These are phyloP conservation scores for Echinops telfairi DNA, from an alignment of 2,113 vertebrate species.

Conservation along the genomic window DNA sequence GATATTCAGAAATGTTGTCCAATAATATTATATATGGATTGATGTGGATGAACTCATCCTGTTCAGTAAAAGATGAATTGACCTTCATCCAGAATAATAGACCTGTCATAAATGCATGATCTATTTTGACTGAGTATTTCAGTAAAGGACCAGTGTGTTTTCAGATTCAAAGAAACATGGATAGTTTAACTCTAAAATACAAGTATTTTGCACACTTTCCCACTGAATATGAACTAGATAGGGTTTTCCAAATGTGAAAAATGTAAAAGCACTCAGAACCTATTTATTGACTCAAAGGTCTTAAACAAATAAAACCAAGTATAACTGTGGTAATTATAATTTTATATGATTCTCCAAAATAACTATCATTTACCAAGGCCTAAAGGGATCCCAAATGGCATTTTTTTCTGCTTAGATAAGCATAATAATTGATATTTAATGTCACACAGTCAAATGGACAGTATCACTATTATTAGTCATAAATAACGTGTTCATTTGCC, in stretches of 20 bases:
- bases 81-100: not conserved
- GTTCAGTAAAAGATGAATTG: not conserved
- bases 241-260: not conserved
- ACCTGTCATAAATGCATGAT: not conserved
- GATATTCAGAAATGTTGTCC: not conserved
- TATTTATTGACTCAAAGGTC: not conserved
- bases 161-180: not conserved
- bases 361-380: not conserved
- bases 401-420: not conserved
- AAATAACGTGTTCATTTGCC: not conserved
- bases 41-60: not conserved
- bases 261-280: not conserved
- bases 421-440: not conserved
- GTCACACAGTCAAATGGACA: not conserved
- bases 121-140: not conserved
- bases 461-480: not conserved
- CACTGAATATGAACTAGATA: not conserved
- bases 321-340: not conserved
- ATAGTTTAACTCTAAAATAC: not conserved
- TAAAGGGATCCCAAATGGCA: constrained; percentile 7
- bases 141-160: not conserved
- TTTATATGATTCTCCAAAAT: not conserved
- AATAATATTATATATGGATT: not conserved
- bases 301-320: not conserved
- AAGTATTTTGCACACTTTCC: not conserved